phyloP scores from a whole-genome alignment of 1,140 invertebrate species.

The Harpegnathos saltator region DNA sequence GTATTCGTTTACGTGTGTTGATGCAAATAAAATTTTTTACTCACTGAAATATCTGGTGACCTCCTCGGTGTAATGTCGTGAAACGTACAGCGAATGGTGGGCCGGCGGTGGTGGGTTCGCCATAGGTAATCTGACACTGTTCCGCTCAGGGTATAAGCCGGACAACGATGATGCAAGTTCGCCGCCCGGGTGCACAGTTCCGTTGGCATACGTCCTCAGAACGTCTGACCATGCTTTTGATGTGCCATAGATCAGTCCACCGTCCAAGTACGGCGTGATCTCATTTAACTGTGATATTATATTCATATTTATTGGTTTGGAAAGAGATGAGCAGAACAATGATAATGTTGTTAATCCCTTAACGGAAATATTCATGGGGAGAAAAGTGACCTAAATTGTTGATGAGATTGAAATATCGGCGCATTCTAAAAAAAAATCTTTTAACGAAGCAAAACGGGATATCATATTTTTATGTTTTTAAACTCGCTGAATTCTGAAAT shows the following conservation, averaged over 20 bases:
- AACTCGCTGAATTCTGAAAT: too few relatives aligned
- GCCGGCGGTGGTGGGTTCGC: slow-evolving; percentile 88
- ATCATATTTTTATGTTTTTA: too few relatives aligned
- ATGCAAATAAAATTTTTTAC: slow-evolving; percentile 68
- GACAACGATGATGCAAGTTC: slow-evolving; percentile 81
- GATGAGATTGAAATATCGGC: too few relatives aligned
- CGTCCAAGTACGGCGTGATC: slow-evolving; percentile 88
- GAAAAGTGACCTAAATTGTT: too few relatives aligned
- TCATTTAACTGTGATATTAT: slow-evolving; percentile 87
- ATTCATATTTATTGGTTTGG: slow-evolving; percentile 25
- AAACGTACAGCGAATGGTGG: slow-evolving; percentile 82
- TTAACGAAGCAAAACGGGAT: too few relatives aligned
- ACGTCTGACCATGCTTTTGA: slow-evolving; percentile 87
- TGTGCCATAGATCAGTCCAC: slow-evolving; percentile 88
- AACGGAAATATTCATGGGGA: too few relatives aligned
- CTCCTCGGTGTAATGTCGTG: slow-evolving; percentile 81
- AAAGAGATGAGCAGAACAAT: background rate
- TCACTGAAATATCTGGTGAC: slow-evolving; percentile 88
- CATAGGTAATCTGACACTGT: slow-evolving; percentile 86
- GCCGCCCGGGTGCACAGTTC: slow-evolving; percentile 83
- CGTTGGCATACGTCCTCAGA: slow-evolving; percentile 85
- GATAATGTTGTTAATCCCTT: background rate
- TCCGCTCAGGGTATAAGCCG: slow-evolving; percentile 86
- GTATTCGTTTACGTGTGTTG: slow-evolving; percentile 26
- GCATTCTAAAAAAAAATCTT: too few relatives aligned